A percentile compares a stretch with the other conserved stretches of the same genome.
phyloP scores from a whole-genome alignment of 2,888 invertebrate genomes.

The Dioctria linearis region DNA sequence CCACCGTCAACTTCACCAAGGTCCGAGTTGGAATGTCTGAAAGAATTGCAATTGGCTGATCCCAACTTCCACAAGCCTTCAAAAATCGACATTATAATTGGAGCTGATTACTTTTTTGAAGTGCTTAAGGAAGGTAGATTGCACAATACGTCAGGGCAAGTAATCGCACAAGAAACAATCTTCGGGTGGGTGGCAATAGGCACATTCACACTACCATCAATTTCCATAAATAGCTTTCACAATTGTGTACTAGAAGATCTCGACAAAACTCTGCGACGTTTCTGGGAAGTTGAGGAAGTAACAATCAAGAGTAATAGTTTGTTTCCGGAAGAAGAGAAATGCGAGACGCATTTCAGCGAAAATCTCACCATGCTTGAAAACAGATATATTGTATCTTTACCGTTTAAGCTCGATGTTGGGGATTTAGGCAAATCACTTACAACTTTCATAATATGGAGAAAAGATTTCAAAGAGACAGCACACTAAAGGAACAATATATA shows the following conservation, averaged over 20 bases:
- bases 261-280: not conserved
- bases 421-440: too few relatives aligned
- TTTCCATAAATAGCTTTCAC: too few relatives aligned
- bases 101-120: not conserved
- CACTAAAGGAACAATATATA: constrained; percentile 49
- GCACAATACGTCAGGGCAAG: not conserved
- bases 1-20: too few relatives aligned
- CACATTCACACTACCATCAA: too few relatives aligned
- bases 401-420: too few relatives aligned
- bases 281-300: not conserved
- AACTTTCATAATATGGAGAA: not conserved
- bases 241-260: too few relatives aligned
- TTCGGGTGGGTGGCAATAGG: too few relatives aligned
- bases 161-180: not conserved
- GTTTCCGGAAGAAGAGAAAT: not conserved
- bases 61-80: not conserved
- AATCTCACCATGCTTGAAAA: too few relatives aligned
- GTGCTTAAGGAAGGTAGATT: not conserved
- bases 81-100: too few relatives aligned
- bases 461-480: not conserved
- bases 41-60: not conserved
- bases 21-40: too few relatives aligned
- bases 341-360: too few relatives aligned
- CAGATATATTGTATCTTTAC: too few relatives aligned
- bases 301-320: not conserved